Conservation (phyloP, 2,113 vertebrate species). For the Lucifuga dentata region DNA sequence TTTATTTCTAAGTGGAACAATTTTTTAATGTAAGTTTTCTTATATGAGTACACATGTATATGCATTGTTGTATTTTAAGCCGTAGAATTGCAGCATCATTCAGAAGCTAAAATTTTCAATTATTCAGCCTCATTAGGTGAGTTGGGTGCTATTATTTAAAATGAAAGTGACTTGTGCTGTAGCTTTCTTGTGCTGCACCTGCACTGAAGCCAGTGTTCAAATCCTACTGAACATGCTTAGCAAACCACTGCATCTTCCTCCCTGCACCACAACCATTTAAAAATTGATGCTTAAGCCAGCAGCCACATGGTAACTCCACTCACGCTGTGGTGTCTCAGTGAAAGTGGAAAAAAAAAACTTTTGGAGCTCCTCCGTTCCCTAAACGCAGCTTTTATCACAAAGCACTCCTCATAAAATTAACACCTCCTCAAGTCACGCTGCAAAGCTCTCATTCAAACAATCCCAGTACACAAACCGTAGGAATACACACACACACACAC, state of each 20-base stretch:
- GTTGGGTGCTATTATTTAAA: too few species aligned
- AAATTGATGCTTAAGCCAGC: constrained; percentile 36
- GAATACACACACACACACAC: constrained; percentile 31
- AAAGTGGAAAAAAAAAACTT: constrained; percentile 38
- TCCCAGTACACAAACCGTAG: constrained; percentile 38
- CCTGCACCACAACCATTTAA: constrained; percentile 35
- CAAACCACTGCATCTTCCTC: constrained; percentile 48
- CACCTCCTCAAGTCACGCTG: constrained; percentile 60
- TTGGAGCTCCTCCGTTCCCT: constrained; percentile 47
- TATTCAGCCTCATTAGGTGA: too few species aligned
- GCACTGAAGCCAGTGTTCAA: constrained; percentile 34
- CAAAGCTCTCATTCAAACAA: constrained; percentile 64
- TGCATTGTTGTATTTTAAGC: too few species aligned
- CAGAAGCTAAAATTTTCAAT: too few species aligned
- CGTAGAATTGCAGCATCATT: too few species aligned
- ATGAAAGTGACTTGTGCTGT: too few species aligned
- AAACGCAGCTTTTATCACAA: constrained; percentile 65
- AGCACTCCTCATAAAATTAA: constrained; percentile 74
- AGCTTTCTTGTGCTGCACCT: not conserved
- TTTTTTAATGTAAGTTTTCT: too few species aligned
- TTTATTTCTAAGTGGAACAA: too few species aligned
- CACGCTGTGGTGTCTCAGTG: constrained; percentile 44
- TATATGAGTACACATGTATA: too few species aligned
- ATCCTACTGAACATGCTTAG: constrained; percentile 40
- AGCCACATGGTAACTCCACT: constrained; percentile 8